A percentile compares a stretch with the other conserved stretches of the same genome.
Evolutionary conservation across 1,140 invertebrate genomes (phyloP).

Genomic region (Halictus rubicundus): DNA sequence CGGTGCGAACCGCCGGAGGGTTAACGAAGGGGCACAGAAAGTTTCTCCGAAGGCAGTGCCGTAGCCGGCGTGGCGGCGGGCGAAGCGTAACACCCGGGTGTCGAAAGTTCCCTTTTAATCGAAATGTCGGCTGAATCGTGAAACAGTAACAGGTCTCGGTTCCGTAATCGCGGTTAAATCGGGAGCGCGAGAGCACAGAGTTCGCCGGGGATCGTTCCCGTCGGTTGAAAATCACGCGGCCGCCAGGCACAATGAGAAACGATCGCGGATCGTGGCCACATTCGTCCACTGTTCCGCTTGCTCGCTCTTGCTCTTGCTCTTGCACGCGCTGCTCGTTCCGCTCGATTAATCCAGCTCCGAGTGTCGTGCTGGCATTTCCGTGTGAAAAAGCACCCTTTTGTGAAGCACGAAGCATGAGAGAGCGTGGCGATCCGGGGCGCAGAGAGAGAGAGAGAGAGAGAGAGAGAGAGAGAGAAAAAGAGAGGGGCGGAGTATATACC

Average conservation of each 20-base stretch:
- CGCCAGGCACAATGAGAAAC: constrained; percentile 39
- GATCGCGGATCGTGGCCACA: constrained; percentile 44
- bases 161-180: constrained; percentile 32
- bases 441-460: background rate
- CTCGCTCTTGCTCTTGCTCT: background rate
- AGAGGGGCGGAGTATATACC: background rate
- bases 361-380: constrained; percentile 57
- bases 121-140: constrained; percentile 12
- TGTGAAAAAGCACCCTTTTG: constrained; percentile 63
- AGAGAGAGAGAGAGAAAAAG: background rate
- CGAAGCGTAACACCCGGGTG: background rate
- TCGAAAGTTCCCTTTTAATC: background rate
- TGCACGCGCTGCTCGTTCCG: constrained; percentile 48
- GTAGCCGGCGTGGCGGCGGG: no score
- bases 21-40: no score
- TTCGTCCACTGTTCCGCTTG: constrained; percentile 38
- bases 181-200: background rate
- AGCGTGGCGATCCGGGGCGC: background rate
- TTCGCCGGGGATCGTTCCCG: constrained; percentile 23
- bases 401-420: constrained; percentile 4
- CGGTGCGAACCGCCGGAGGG: no score
- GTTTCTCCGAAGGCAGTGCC: no score
- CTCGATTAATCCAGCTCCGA: constrained; percentile 62
- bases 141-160: constrained; percentile 36
- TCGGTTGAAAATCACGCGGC: constrained; percentile 21